phyloP scores from a whole-genome alignment of 2,113 vertebrate species.

The Zootoca vivipara region DNA sequence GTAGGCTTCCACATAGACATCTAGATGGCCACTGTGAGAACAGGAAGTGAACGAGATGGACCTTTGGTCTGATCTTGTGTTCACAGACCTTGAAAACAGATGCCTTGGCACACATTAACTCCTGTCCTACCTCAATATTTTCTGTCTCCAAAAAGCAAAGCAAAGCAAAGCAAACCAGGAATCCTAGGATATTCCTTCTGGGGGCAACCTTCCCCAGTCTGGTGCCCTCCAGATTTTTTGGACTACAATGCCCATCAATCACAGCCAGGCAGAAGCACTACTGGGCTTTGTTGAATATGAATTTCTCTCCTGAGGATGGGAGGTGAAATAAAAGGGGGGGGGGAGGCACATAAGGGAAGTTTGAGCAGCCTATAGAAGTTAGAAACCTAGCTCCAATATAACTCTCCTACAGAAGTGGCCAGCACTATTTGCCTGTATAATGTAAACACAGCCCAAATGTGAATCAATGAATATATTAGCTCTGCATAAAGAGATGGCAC shows the following conservation, averaged over 20 bases:
- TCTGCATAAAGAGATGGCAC: constrained; percentile 26
- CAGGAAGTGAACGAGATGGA: no score
- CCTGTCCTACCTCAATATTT: neutral
- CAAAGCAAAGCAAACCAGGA: neutral
- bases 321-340: no score
- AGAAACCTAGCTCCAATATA: neutral
- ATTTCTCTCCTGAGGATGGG: neutral
- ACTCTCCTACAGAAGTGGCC: neutral
- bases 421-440: constrained; percentile 3
- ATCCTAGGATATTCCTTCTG: neutral
- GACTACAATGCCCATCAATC: neutral
- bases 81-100: neutral
- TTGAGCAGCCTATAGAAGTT: neutral
- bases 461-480: neutral
- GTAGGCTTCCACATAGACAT: no score
- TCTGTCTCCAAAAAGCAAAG: neutral
- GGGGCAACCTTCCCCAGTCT: neutral
- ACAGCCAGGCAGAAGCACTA: no score
- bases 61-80: no score
- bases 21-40: no score
- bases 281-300: no score
- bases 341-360: neutral
- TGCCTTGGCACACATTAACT: neutral
- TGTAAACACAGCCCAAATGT: neutral
- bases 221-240: neutral